Evolutionary conservation across 2,113 vertebrate species (phyloP).

Genomic region (Corythornis cristatus): DNA sequence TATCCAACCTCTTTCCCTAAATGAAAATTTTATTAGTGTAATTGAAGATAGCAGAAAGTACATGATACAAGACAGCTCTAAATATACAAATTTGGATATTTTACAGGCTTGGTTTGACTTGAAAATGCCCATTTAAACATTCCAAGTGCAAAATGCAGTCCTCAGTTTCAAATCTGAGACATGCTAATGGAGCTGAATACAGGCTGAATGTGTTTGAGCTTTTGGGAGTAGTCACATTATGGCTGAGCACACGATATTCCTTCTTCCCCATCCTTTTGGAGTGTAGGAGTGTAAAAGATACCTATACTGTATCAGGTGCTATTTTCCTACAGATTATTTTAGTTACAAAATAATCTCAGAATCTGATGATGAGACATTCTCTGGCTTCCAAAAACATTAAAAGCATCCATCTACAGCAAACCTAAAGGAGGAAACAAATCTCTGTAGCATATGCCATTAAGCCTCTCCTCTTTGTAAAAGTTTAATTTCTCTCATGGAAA

Average conservation of each 20-base stretch:
- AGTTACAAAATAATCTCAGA: conserved; percentile 24
- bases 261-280: neutral
- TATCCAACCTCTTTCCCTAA: neutral
- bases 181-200: neutral
- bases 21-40: conserved; percentile 17
- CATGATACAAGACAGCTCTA: neutral
- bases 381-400: neutral
- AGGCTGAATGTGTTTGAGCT: neutral
- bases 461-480: neutral
- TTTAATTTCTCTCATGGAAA: neutral
- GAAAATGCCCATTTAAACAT: neutral
- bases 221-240: neutral
- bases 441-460: neutral
- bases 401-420: neutral
- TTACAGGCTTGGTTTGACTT: conserved; percentile 5
- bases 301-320: conserved; percentile 7
- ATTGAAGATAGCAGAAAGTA: conserved; percentile 24
- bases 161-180: neutral
- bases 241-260: neutral
- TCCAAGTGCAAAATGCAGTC: neutral
- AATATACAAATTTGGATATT: conserved; percentile 13
- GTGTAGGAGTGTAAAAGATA: conserved; percentile 12
- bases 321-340: conserved; percentile 47
- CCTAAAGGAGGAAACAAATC: neutral
- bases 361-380: conserved; percentile 32